Evolutionary conservation across 2,888 invertebrate genomes (phyloP).

Genomic region (Ctenicera cuprea): DNA sequence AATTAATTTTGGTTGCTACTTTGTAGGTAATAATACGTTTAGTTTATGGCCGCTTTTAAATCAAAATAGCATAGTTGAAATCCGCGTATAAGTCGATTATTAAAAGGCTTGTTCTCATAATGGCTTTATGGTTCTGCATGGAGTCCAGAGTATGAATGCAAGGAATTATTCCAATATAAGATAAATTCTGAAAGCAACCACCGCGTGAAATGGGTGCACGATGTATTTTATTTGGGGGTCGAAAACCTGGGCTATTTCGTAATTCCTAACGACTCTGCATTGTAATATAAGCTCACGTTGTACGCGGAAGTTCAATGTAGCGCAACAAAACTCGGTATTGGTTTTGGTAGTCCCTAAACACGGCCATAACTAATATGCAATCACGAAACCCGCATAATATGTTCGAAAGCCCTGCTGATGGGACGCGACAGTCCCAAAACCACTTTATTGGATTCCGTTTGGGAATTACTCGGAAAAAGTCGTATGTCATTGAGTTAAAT

Average conservation of each 20-base stretch:
- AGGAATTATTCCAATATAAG: conserved; percentile 30
- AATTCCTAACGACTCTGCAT: conserved; percentile 52
- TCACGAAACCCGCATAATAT: conserved; percentile 57
- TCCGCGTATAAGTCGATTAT: not conserved
- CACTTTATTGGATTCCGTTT: conserved; percentile 56
- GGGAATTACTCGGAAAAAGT: conserved; percentile 58
- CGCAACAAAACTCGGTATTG: conserved; percentile 54
- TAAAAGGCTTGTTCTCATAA: conserved; percentile 11
- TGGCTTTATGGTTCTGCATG: conserved; percentile 14
- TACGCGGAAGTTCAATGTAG: conserved; percentile 52
- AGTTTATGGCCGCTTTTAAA: not conserved
- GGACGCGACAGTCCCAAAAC: conserved; percentile 53
- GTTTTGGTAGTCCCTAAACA: conserved; percentile 55
- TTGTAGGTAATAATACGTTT: too few species aligned
- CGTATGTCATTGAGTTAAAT: conserved; percentile 61
- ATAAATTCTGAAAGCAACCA: conserved; percentile 41
- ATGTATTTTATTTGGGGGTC: conserved; percentile 48
- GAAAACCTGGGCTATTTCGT: conserved; percentile 48
- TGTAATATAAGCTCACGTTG: conserved; percentile 45
- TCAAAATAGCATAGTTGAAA: not conserved
- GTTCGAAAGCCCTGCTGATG: conserved; percentile 49
- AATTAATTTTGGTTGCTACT: too few species aligned
- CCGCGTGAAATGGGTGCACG: conserved; percentile 45
- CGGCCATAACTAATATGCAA: conserved; percentile 58
- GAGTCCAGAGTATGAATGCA: not conserved